A percentile compares a stretch with the other conserved stretches of the same genome.
phyloP scores from a whole-genome alignment of 2,888 invertebrate species.

The Gandaritis pyraliata region DNA sequence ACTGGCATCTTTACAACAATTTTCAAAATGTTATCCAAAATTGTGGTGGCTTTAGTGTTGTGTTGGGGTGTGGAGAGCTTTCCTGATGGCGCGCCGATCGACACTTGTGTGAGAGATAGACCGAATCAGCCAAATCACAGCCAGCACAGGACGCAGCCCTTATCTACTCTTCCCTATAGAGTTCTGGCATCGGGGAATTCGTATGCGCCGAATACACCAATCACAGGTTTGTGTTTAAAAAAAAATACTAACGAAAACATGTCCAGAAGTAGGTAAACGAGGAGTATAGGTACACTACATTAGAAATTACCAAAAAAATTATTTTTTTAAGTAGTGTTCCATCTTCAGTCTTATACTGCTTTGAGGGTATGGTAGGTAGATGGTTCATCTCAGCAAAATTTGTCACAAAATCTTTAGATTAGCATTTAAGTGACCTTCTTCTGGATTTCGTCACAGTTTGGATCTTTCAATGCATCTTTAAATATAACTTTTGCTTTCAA shows the following conservation, averaged over 20 bases:
- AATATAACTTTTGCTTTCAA: background rate
- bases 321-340: too few species aligned
- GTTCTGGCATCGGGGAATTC: slow-evolving; percentile 86
- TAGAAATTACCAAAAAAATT: too few species aligned
- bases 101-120: slow-evolving; percentile 90
- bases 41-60: slow-evolving; percentile 60
- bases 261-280: too few species aligned
- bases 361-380: too few species aligned
- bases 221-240: slow-evolving; percentile 84
- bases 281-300: too few species aligned
- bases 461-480: too few species aligned
- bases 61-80: slow-evolving; percentile 81
- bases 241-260: too few species aligned
- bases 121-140: slow-evolving; percentile 92
- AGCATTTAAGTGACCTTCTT: too few species aligned
- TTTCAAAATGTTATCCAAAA: slow-evolving; percentile 59
- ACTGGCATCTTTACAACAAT: slow-evolving; percentile 37
- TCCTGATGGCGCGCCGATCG: slow-evolving; percentile 93
- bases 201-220: slow-evolving; percentile 88
- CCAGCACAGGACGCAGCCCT: slow-evolving; percentile 87
- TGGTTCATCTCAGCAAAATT: too few species aligned
- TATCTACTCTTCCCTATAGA: slow-evolving; percentile 87
- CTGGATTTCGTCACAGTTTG: too few species aligned
- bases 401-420: too few species aligned
- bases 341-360: too few species aligned